These are phyloP conservation scores for Tyria jacobaeae DNA, from an alignment of 2,888 invertebrate species.

Conservation along the genomic window DNA sequence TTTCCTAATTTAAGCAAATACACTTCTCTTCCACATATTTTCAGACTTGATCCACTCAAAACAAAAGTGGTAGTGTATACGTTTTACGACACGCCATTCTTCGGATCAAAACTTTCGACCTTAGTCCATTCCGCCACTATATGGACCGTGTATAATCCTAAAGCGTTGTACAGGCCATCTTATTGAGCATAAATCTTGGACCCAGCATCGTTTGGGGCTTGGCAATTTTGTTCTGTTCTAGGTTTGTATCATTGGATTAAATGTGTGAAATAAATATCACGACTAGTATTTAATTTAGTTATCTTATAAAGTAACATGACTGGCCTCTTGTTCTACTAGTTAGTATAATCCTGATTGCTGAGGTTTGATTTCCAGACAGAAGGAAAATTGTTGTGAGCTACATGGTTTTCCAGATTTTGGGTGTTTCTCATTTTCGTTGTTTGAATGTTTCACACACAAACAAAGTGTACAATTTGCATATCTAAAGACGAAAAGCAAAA, in stretches of 20 bases:
- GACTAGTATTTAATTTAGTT: not conserved
- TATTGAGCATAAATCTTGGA: constrained; percentile 38
- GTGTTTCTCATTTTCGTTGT: too few species aligned
- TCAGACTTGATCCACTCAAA: not conserved
- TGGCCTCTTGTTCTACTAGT: too few species aligned
- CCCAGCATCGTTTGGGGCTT: constrained; percentile 17
- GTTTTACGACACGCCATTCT: not conserved
- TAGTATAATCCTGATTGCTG: too few species aligned
- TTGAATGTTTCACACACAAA: too few species aligned
- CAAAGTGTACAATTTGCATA: too few species aligned
- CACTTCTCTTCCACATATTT: not conserved
- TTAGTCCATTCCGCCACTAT: constrained; percentile 7
- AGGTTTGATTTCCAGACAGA: not conserved
- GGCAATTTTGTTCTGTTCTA: constrained; percentile 37
- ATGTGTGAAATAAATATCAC: constrained; percentile 25
- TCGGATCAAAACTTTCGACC: constrained; percentile 1
- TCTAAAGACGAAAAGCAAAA: too few species aligned
- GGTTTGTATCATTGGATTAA: constrained; percentile 30
- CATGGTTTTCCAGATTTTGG: too few species aligned
- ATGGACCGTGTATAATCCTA: constrained; percentile 3
- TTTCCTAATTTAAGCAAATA: too few species aligned
- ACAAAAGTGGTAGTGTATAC: not conserved
- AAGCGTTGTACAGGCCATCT: constrained; percentile 24
- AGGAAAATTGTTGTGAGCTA: too few species aligned
- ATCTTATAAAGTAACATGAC: too few species aligned